These are phyloP conservation scores for Chrosomus eos DNA, from an alignment of 2,797 vertebrate species.

Conservation along the genomic window DNA sequence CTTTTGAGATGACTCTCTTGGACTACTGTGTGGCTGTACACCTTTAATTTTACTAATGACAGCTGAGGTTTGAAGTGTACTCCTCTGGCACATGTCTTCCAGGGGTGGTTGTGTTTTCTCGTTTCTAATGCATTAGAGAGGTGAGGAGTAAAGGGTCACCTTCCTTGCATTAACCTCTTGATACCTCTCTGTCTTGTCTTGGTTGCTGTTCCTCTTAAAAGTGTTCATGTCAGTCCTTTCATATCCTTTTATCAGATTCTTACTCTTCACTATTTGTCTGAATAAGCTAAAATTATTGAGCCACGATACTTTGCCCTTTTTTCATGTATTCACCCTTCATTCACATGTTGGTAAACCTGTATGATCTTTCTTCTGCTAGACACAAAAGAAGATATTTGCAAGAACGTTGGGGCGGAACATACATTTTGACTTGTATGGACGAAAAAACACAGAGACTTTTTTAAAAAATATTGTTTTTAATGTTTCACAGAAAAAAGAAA, in stretches of 20 bases:
- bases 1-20: slow-evolving; percentile 16
- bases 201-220: neutral
- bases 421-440: neutral
- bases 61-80: slow-evolving; percentile 37
- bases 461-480: neutral
- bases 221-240: neutral
- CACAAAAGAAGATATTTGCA: neutral
- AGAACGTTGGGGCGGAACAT: neutral
- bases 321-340: neutral
- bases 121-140: slow-evolving; percentile 34
- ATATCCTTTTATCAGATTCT: neutral
- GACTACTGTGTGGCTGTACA: slow-evolving; percentile 26
- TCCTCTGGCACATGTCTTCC: slow-evolving; percentile 25
- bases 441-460: no score
- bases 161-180: slow-evolving; percentile 19
- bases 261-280: neutral
- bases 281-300: neutral
- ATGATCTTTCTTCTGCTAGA: neutral
- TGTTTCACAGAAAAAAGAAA: neutral
- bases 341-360: neutral
- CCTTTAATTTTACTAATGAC: slow-evolving; percentile 50
- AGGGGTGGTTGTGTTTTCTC: slow-evolving; percentile 31
- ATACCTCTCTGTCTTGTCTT: slow-evolving; percentile 14
- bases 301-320: no score
- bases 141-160: slow-evolving; percentile 21